Evolutionary conservation across 1,140 invertebrate genomes (phyloP), one percentile per base, ranked within the genome.

Genomic region (Meteorus sp.): DNA sequence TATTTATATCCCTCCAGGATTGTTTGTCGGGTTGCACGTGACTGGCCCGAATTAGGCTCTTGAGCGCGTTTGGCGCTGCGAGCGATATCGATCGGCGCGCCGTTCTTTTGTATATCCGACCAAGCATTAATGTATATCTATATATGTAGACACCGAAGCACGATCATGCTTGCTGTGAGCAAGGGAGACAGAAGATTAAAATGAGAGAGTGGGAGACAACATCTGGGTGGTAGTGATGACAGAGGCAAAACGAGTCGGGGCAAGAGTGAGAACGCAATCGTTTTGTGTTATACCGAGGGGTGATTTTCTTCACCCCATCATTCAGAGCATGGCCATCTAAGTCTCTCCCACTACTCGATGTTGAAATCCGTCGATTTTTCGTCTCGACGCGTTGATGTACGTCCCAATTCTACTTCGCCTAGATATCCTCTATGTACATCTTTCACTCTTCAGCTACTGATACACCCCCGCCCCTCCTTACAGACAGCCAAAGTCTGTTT

Each of bases 21-120:
- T 50, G 47, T 50, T 50, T 35, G 31, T 17, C 47, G 47, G n/a
- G 8, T 33, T 50, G 47, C 29, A 50, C 47, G 47, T 50, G 47
- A 50, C 47, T 50, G 47, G 47, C n/a, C 47, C 47, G 47, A 50
- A 50, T 50, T 50, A 50, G 47, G 47, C 47, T 31, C 47, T 50
- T 27, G 47, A 50, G 6, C 29, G 29, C 29, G 29, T 11, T 6
- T 11, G 29, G n/a, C n/a, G n/a, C n/a, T n/a, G n/a, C 6, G 31
- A 50, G 31, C 47, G 47, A 50, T 50, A 50, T 50, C 31, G 47
- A 50, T 50, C 47, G 47, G 27, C 31, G 47, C 47, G 47, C 27
- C 47, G 47, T 27, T 50, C 47, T 50, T 50, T 50, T 50, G 47
- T 50, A 35, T 22, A 15, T 6, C 29, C 27, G 47, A 20, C 25